Percentiles rank a stretch among this genome's conserved stretches.
Conservation (phyloP, 2,797 vertebrate species). For the Urosaurus nigricauda region DNA sequence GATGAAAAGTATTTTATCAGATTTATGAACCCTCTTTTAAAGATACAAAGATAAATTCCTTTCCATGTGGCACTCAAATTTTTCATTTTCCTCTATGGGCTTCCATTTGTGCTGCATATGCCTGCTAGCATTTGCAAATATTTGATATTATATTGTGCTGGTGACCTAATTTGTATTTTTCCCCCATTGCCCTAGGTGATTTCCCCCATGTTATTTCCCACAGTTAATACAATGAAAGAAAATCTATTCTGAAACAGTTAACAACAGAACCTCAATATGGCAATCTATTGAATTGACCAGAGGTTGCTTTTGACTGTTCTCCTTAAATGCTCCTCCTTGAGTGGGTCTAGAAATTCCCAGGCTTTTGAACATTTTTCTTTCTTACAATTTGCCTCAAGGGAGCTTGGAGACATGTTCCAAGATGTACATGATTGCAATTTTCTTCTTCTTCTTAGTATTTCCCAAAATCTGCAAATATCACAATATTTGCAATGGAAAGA, state of each 20-base stretch:
- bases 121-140: background rate
- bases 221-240: background rate
- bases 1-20: constrained; percentile 11
- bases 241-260: background rate
- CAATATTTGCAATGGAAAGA: background rate
- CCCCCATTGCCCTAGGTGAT: too few relatives aligned
- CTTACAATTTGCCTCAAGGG: too few relatives aligned
- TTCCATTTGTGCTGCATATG: background rate
- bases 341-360: too few relatives aligned
- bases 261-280: background rate
- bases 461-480: background rate
- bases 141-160: background rate
- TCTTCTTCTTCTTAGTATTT: background rate
- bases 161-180: background rate
- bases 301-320: background rate
- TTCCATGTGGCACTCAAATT: background rate
- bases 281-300: background rate
- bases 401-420: too few relatives aligned
- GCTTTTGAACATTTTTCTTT: too few relatives aligned
- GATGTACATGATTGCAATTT: too few relatives aligned
- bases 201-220: too few relatives aligned
- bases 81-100: background rate
- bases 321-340: background rate
- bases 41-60: background rate
- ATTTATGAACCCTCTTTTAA: background rate